Base-by-base conservation (phyloP, 2,113 vertebrate species). In the Alligator sinensis region DNA sequence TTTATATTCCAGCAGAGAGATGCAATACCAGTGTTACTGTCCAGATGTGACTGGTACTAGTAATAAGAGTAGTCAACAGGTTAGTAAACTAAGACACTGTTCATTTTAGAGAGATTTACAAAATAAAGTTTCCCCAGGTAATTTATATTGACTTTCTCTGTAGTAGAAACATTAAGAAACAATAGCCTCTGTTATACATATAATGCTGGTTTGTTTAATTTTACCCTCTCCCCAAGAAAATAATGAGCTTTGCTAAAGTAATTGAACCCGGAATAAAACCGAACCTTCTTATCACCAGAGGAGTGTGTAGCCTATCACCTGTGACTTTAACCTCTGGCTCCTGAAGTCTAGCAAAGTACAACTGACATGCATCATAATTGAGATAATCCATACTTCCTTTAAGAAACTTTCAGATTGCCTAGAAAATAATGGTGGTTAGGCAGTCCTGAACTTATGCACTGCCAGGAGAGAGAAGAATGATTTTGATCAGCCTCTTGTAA, bases 41-140 rank as follows among this genome's bases (percentile, higher is more conserved):
- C 61, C 75, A 86, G 82, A 62, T 87, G 90, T 91, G 92, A 95
- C 72, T 76, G 88, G 82, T 88, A 95, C 96, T 96, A 96, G 93
- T 89, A 92, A 96, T 96, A 96, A 92, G 30, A 16, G 11, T 25
- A 60, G 6, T 38, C 22, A 16, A 3, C 62, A 94, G 80, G 22
- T 86, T 59, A 76, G 88, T 92, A 96, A 95, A 82, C 87, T 84
- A 76, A 11, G 78, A 74, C 30, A 90, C 34, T 62, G 78, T 59
- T 70, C 78, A 87, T 84, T 10, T 89, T 80, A 84, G 57, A n/a
- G 19, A n/a, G 3, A 22, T 94, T 64, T 70, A 80, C 88, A 93
- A 96, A 96, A 86, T 96, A 91, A 88, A 34, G 1, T 55, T 84
- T 90, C 77, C n/a, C 16, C 24, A 34, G 77, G 62, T 83, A 76